Base-by-base conservation (phyloP, 2,113 vertebrate genomes). In the Sylvia atricapilla region DNA sequence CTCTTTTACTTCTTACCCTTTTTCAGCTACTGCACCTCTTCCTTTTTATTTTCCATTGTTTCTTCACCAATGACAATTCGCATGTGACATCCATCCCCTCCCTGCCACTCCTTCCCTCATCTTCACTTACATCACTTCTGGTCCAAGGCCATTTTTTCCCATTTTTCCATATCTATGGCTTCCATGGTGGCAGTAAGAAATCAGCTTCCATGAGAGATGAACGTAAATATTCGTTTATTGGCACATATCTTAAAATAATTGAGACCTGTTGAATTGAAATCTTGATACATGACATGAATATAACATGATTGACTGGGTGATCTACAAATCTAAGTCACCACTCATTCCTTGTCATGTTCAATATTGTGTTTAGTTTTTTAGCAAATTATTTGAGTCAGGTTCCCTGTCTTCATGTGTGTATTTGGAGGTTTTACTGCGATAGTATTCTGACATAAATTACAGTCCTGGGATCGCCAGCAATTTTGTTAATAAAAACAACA, bases 101-200 rank as follows among this genome's bases (percentile, higher is more conserved):
- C 58, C 35, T 63, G 25, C 15, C 43, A 2, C 62, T 68, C 44
- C 53, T 72, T 3, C 0, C 0, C 6, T 49, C 50, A 23, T 33
- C 58, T 1, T 0, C 27, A 30, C 52, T 35, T 43, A 16, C 19
- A 35, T 15, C 50, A 24, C 3, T 1, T 31, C 25, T 2, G 1
- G 4, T 17, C 33, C 35, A 18, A 58, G 33, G 8, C 12, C 19
- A 2, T 22, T 59, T 63, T 31, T 31, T 9, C 39, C 64, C 0
- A 0, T 69, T 87, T 83, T 85, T 63, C 84, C 44, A 2, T 7
- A 9, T 44, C 49, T 90, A 8, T 27, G 49, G 9, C 39, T 89
- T 77, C 43, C 60, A 21, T 1, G 15, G 64, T 15, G 17, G 28
- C 50, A 63, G 21, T 9, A 60, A 82, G 59, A 88, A 70, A 73